Evolutionary conservation across 2,113 vertebrate species (phyloP).

Genomic region (Boleophthalmus pectinirostris): DNA sequence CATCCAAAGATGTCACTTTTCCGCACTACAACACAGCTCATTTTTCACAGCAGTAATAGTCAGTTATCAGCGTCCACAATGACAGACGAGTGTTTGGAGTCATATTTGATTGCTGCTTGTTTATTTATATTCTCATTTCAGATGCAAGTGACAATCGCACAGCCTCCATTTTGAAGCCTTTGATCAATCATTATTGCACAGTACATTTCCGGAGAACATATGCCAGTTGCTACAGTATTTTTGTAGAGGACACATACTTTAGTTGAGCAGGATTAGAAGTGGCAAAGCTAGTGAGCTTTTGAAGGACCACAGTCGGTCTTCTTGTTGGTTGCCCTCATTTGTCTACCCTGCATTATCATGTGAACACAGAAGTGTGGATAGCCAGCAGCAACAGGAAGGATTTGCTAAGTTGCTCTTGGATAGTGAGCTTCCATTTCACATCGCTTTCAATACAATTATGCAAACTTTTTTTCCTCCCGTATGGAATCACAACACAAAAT

Average conservation of each 20-base stretch:
- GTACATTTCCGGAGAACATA: constrained; percentile 18
- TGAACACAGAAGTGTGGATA: constrained; percentile 65
- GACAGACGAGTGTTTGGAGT: constrained; percentile 1
- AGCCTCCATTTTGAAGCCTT: constrained; percentile 2
- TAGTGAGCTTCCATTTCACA: constrained; percentile 53
- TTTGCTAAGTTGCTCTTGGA: constrained; percentile 73
- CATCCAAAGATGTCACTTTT: constrained; percentile 5
- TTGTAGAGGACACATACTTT: constrained; percentile 48
- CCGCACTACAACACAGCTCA: not conserved
- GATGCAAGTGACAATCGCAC: constrained; percentile 5
- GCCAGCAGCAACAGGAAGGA: constrained; percentile 75
- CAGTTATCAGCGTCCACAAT: not conserved
- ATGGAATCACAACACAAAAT: constrained; percentile 75
- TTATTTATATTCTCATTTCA: constrained; percentile 8
- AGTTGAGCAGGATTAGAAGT: constrained; percentile 63
- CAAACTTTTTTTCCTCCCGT: constrained; percentile 69
- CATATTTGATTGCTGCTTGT: constrained; percentile 11
- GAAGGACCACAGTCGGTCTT: constrained; percentile 49
- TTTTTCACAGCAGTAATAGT: constrained; percentile 4
- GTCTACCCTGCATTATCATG: constrained; percentile 71
- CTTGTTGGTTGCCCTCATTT: constrained; percentile 51
- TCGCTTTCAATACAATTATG: constrained; percentile 74
- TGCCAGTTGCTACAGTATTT: constrained; percentile 14
- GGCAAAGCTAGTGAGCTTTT: constrained; percentile 36
- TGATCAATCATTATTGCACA: not conserved